Base-by-base conservation (phyloP, 2,888 invertebrate genomes). In the Entomobrya multifasciata region DNA sequence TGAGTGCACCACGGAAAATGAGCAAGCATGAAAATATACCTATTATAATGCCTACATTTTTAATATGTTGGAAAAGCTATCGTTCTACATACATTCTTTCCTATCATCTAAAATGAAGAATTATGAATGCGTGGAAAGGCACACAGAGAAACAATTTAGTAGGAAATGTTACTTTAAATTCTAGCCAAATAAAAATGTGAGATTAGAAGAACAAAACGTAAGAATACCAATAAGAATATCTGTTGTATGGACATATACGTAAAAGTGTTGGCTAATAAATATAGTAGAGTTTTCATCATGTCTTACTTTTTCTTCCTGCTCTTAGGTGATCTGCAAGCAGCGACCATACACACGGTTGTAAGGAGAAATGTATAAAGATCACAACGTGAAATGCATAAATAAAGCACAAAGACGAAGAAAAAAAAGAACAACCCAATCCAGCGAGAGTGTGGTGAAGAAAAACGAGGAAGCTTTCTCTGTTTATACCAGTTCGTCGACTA, bases 361-460 rank as follows among this genome's bases (percentile, higher is more conserved):
- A n/a, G n/a, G 30, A 52, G 55, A 57, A 65, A 79, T 62, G 74
- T 67, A 86, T 74, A 79, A 79, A 30, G 86, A 36, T 62, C 27
- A 17, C 41, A 60, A 62, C 86, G 86, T 86, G 86, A 79, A 86
- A 79, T 86, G 86, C 78, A 86, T 86, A 70, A n/a, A 86, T 86
- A 86, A 86, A 78, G 17, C 36, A 15, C 17, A 27, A 22, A 77
- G 41, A n/a, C n/a, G n/a, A n/a, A n/a, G n/a, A n/a, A n/a, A 55
- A 62, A 84, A 78, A 60, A 65, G 52, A 74, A 74, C 44, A 77
- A 77, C 60, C 36, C 41, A 77, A 77, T 62, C 47, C 62, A 79
- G 62, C 65, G 30, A n/a, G n/a, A 79, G n/a, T 41, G 36, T 36
- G 36, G 5, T 36, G 57, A 27, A 74, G 10, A 15, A 11, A 17